phyloP scores from a whole-genome alignment of 2,888 invertebrate species.

The Sepioteuthis lessoniana region DNA sequence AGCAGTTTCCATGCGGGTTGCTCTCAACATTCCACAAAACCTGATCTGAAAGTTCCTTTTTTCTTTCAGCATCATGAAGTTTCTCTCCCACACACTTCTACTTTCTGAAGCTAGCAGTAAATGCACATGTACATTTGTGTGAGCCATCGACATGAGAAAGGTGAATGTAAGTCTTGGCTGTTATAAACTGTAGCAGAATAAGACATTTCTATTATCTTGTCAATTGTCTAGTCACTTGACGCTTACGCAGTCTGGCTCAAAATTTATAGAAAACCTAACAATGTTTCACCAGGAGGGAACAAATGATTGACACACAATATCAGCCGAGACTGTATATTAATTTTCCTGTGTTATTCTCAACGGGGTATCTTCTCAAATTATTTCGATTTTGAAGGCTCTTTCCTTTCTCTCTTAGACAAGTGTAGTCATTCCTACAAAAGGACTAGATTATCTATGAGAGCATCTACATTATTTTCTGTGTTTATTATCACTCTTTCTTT shows the following conservation, averaged over 20 bases:
- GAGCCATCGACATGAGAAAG: neutral
- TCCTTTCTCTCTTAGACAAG: neutral
- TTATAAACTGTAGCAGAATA: neutral
- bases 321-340: neutral
- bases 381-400: neutral
- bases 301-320: neutral
- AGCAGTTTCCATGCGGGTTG: too few species aligned
- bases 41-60: too few species aligned
- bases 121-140: neutral
- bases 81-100: too few species aligned
- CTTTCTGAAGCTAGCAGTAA: neutral
- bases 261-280: neutral
- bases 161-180: too few species aligned
- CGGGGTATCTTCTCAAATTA: too few species aligned
- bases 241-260: neutral
- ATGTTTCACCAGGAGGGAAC: neutral
- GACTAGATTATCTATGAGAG: too few species aligned
- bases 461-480: too few species aligned
- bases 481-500: too few species aligned
- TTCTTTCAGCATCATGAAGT: too few species aligned
- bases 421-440: too few species aligned
- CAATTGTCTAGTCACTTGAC: neutral
- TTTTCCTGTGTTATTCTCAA: neutral
- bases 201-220: slow-evolving; percentile 33
- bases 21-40: too few species aligned